Evolutionary conservation across 2,113 vertebrate species (phyloP).

Genomic region (Atractosteus spatula): DNA sequence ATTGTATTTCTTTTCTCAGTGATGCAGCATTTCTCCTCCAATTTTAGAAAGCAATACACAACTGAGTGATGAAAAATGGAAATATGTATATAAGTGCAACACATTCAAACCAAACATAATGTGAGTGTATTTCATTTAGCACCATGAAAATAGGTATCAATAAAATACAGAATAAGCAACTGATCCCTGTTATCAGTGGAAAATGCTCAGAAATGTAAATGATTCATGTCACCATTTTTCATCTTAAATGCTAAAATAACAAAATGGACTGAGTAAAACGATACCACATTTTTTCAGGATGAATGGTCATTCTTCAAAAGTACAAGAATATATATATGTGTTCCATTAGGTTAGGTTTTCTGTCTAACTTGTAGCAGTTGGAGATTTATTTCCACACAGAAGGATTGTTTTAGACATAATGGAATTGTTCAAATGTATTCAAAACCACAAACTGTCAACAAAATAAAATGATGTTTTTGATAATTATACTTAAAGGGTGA

Average conservation of each 20-base stretch:
- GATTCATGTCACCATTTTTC: background rate
- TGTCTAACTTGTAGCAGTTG: background rate
- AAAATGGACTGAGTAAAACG: background rate
- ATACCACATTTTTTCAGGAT: background rate
- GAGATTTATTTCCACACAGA: background rate
- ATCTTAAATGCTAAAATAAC: background rate
- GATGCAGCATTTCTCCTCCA: too few species aligned
- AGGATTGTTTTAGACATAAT: background rate
- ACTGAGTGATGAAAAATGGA: too few species aligned
- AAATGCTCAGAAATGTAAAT: background rate
- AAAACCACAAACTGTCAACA: background rate
- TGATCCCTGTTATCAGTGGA: background rate
- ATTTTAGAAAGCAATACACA: too few species aligned
- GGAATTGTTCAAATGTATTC: background rate
- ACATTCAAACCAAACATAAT: too few species aligned
- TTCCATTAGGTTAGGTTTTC: background rate
- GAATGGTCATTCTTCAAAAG: background rate
- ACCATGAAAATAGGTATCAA: too few species aligned
- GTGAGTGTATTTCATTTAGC: too few species aligned
- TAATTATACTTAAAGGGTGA: background rate
- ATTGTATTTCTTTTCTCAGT: too few species aligned
- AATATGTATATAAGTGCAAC: too few species aligned
- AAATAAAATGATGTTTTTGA: background rate
- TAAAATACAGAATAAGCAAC: background rate
- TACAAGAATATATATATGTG: background rate